Base-by-base conservation (phyloP, 1,140 invertebrate genomes). In the Prorops nasuta region DNA sequence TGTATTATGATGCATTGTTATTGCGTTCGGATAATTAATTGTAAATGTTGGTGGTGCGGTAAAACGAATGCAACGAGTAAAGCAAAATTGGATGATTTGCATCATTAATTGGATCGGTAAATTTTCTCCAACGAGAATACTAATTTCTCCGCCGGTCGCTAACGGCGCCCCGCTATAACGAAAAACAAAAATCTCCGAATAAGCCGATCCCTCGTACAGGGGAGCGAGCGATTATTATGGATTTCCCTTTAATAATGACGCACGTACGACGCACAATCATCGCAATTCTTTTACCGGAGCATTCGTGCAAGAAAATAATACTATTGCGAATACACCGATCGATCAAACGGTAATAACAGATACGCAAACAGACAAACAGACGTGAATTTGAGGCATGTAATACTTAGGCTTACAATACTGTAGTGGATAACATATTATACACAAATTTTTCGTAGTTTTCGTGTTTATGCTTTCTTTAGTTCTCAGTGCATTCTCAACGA, bases 401-500 rank as follows among this genome's bases (percentile, higher is more conserved):
- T 67, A 66, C 60, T 67, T 66, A 67, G 58, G 56, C 60, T 69
- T 66, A 70, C 68, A 72, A 72, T 71, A 70, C 66, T 72, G 66
- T 67, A 71, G 46, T 64, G 65, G 67, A 71, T 64, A 70, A 72
- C 59, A 49, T 62, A 66, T 61, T 57, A 61, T 52, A 49, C 58
- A 56, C 57, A 52, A n/a, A n/a, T n/a, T 56, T 55, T 59, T 38
- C 35, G 28, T 35, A 35, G 9, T 31, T 28, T 58, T 70, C 32
- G 44, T 31, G 52, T 49, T 44, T 36, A 24, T 47, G 21, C 44
- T 22, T n/a, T 18, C 32, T 16, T 38, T 17, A 18, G 12, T 47
- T 16, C 9, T 1, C 19, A 22, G 24, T 32, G 9, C 17, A 12
- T 18, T 14, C 17, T 47, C 14, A n/a, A n/a, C 14, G 3, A 4